phyloP scores from a whole-genome alignment of 2,797 vertebrate species.

The Acipenser ruthenus region DNA sequence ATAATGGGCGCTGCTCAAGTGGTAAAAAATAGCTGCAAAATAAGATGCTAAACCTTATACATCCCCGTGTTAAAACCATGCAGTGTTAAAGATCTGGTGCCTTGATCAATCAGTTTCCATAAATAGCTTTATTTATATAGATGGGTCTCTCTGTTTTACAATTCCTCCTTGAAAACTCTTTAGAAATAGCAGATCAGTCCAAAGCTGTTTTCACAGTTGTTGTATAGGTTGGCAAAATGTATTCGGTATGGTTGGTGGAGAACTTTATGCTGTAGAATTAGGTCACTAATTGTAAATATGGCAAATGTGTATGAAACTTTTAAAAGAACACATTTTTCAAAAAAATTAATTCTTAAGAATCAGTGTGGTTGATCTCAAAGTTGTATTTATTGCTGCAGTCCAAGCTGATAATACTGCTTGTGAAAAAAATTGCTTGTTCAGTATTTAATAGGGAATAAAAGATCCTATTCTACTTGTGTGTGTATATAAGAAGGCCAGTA shows the following conservation, averaged over 20 bases:
- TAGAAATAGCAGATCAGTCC: too few species aligned
- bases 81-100: constrained; percentile 47
- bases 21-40: not conserved
- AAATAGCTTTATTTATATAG: constrained; percentile 20
- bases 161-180: too few species aligned
- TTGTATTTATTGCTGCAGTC: not conserved
- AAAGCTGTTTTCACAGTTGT: too few species aligned
- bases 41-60: constrained; percentile 4
- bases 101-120: constrained; percentile 42
- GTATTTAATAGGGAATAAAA: constrained; percentile 1
- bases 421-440: not conserved
- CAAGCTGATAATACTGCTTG: not conserved
- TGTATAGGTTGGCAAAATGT: too few species aligned
- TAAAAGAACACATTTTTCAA: not conserved
- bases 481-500: not conserved
- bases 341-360: too few species aligned
- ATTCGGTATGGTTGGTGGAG: constrained; percentile 12
- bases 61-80: constrained; percentile 19
- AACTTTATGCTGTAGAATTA: constrained; percentile 22
- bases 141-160: not conserved
- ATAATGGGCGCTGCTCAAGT: constrained; percentile 3
- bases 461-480: not conserved
- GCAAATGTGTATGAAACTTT: constrained; percentile 30
- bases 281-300: constrained; percentile 12
- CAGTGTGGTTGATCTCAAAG: not conserved